Conservation (phyloP, 1,140 invertebrate genomes). For the Ips nitidus region DNA sequence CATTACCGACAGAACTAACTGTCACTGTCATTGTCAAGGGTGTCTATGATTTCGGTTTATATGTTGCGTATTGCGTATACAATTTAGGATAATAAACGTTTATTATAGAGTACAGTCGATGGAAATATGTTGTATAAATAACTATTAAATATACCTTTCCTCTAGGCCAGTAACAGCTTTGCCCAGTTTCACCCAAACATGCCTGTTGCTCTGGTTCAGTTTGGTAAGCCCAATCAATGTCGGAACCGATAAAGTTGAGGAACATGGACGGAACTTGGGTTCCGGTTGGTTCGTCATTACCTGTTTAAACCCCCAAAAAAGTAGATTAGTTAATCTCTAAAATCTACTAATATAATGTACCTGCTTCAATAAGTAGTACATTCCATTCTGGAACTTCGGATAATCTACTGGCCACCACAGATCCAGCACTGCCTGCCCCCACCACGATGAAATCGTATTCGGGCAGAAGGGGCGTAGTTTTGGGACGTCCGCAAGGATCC, state of each 20-base stretch:
- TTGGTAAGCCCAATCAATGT: conserved; percentile 84
- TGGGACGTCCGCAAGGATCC: conserved; percentile 73
- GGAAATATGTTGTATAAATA: background rate
- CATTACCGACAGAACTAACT: too few species aligned
- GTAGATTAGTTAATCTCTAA: background rate
- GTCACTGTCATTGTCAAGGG: too few species aligned
- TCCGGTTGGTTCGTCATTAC: conserved; percentile 78
- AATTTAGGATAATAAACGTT: background rate
- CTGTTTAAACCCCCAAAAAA: conserved; percentile 45
- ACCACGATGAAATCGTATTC: conserved; percentile 86
- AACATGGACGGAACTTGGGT: conserved; percentile 84
- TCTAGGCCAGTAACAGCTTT: conserved; percentile 79
- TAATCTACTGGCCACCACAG: conserved; percentile 78
- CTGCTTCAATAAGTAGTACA: conserved; percentile 82
- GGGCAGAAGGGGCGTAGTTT: conserved; percentile 48
- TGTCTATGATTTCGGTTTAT: too few species aligned
- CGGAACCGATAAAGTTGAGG: conserved; percentile 77
- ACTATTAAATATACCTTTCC: conserved; percentile 62
- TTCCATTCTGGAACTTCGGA: conserved; percentile 77
- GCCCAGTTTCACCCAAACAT: conserved; percentile 73
- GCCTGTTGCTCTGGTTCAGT: conserved; percentile 85
- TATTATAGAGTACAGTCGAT: background rate
- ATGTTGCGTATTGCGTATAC: too few species aligned
- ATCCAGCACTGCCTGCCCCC: conserved; percentile 84
- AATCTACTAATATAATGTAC: conserved; percentile 4